A percentile compares a stretch with the other conserved stretches of the same genome.
phyloP scores from a whole-genome alignment of 2,888 invertebrate species.

The Cryptosula pallasiana region DNA sequence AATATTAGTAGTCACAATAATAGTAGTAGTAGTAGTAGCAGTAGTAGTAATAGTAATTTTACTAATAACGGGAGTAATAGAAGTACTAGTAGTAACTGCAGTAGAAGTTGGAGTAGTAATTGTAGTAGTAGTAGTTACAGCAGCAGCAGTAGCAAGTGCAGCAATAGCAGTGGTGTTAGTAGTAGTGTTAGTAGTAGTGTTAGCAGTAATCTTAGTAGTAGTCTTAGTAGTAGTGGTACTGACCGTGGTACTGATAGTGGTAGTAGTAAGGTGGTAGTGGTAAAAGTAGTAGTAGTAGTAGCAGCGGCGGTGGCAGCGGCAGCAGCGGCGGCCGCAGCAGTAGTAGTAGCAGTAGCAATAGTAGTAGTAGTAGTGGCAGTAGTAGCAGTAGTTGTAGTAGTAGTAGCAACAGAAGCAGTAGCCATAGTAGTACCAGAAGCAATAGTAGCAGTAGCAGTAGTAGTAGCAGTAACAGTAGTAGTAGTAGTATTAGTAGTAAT shows the following conservation, averaged over 20 bases:
- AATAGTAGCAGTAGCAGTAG: neutral
- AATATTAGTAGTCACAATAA: neutral
- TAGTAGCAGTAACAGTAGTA: neutral
- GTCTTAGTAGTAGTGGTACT: constrained; percentile 24
- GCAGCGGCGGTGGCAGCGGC: neutral
- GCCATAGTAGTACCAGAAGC: neutral
- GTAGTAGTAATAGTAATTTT: constrained; percentile 2
- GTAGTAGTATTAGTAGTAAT: constrained; percentile 6
- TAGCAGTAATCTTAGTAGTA: constrained; percentile 18
- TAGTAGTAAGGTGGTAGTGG: neutral
- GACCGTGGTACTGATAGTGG: constrained; percentile 13
- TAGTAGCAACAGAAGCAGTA: constrained; percentile 1
- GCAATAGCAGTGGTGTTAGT: constrained; percentile 10
- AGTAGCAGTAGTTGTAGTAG: neutral
- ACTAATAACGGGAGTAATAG: neutral
- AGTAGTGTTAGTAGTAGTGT: neutral
- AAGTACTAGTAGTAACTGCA: constrained; percentile 3
- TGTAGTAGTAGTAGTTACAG: constrained; percentile 2
- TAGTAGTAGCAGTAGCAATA: constrained; percentile 12
- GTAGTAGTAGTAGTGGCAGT: neutral
- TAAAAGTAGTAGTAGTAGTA: neutral
- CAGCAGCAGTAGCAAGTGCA: neutral
- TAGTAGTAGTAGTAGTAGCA: constrained; percentile 10
- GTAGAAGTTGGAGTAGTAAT: neutral
- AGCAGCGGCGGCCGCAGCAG: neutral